Evolutionary conservation across 2,797 vertebrate species (phyloP).

Genomic region (Cyclopterus lumpus): DNA sequence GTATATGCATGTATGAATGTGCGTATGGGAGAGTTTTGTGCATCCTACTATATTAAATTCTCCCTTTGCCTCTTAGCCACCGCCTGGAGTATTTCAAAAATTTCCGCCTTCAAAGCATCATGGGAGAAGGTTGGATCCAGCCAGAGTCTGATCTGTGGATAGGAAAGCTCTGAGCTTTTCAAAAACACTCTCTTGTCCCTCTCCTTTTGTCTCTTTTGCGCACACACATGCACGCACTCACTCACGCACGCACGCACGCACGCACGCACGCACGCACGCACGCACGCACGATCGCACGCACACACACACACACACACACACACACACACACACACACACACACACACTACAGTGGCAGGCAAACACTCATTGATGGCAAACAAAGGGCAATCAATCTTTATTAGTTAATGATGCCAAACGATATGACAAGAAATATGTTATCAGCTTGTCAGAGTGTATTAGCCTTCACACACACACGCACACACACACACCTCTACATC

Average conservation of each 20-base stretch:
- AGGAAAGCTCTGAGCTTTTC: constrained; percentile 66
- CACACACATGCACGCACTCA: constrained; percentile 11
- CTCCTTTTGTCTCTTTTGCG: neutral
- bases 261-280: constrained; percentile 25
- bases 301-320: no score
- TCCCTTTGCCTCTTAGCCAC: constrained; percentile 65
- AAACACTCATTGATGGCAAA: constrained; percentile 59
- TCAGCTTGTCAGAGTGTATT: constrained; percentile 65
- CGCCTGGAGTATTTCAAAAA: constrained; percentile 83
- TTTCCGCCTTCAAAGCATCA: constrained; percentile 83
- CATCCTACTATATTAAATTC: neutral
- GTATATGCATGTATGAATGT: neutral
- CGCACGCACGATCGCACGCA: constrained; percentile 15
- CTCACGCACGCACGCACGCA: constrained; percentile 27
- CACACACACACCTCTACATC: constrained; percentile 16
- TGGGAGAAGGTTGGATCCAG: constrained; percentile 84
- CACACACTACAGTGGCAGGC: constrained; percentile 8
- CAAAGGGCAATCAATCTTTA: constrained; percentile 74
- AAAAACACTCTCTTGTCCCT: constrained; percentile 2
- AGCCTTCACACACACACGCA: constrained; percentile 47
- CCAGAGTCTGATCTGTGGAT: constrained; percentile 80
- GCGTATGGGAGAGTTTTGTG: neutral
- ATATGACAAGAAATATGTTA: constrained; percentile 71
- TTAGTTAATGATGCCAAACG: constrained; percentile 73
- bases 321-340: no score